These are phyloP conservation scores for Megaceryle torquata DNA, from an alignment of 2,113 vertebrate genomes.

Conservation along the genomic window DNA sequence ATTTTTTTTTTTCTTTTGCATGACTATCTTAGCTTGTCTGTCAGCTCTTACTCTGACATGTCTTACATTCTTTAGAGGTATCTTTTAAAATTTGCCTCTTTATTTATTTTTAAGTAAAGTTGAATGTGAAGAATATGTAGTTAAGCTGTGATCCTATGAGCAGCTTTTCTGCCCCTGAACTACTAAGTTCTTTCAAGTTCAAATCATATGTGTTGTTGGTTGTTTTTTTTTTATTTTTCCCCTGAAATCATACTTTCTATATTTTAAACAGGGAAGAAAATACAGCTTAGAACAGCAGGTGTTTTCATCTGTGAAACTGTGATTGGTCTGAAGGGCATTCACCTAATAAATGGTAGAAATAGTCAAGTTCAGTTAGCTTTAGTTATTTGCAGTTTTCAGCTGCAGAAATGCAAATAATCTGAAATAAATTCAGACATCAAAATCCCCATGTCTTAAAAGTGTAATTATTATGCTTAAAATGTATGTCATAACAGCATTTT, in stretches of 20 bases:
- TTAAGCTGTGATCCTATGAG: not conserved
- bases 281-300: not conserved
- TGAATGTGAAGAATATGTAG: not conserved
- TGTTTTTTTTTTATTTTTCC: not conserved
- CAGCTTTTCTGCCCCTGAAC: not conserved
- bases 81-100: not conserved
- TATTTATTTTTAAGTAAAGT: too few relatives aligned
- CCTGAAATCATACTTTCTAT: not conserved
- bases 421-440: conserved; percentile 43
- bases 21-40: not conserved
- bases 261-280: not conserved
- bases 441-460: conserved; percentile 5
- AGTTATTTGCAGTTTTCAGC: not conserved
- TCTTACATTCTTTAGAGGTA: not conserved
- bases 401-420: conserved; percentile 31
- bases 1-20: not conserved
- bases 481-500: not conserved
- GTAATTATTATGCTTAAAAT: conserved; percentile 23
- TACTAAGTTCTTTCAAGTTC: not conserved
- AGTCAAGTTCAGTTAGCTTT: not conserved
- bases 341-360: not conserved
- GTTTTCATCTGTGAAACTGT: conserved; percentile 1
- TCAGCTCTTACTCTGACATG: not conserved
- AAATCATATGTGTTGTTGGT: not conserved
- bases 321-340: conserved; percentile 6